Percentiles rank a stretch among this genome's conserved stretches.
These are phyloP conservation scores for Nannoperca obscura DNA, from an alignment of 2,797 vertebrate genomes.

Conservation along the genomic window DNA sequence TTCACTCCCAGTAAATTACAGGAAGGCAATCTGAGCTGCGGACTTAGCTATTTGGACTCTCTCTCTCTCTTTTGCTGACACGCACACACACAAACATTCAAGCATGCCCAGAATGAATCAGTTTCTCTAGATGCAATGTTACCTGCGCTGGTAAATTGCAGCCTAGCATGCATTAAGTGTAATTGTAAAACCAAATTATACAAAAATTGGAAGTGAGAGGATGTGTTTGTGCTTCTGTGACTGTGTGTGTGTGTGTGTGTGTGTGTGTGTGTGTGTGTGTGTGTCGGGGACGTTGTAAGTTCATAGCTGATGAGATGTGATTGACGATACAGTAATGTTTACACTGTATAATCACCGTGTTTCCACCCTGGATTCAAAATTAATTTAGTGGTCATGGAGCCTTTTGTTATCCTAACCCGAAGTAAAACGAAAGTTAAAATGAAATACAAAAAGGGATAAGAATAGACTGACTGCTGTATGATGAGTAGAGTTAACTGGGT, in stretches of 20 bases:
- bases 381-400: constrained; percentile 50
- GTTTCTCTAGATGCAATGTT: constrained; percentile 54
- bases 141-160: constrained; percentile 49
- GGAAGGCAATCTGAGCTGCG: constrained; percentile 79
- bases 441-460: constrained; percentile 1
- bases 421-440: constrained; percentile 8
- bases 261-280: constrained; percentile 3
- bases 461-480: neutral
- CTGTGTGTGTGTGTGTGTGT: constrained; percentile 17
- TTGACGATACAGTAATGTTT: constrained; percentile 49
- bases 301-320: constrained; percentile 55
- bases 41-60: constrained; percentile 62
- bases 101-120: constrained; percentile 43
- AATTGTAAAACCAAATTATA: constrained; percentile 57
- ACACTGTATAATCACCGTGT: constrained; percentile 60
- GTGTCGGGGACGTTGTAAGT: constrained; percentile 25
- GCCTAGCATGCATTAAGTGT: constrained; percentile 40
- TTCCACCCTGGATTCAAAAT: constrained; percentile 55
- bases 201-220: constrained; percentile 70
- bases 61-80: neutral
- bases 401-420: constrained; percentile 34
- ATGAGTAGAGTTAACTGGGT: neutral
- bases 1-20: constrained; percentile 81
- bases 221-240: constrained; percentile 45
- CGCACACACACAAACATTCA: constrained; percentile 20